These are phyloP conservation scores for Drosophila mettleri DNA, from an alignment of 2,888 invertebrate species.

Conservation along the genomic window DNA sequence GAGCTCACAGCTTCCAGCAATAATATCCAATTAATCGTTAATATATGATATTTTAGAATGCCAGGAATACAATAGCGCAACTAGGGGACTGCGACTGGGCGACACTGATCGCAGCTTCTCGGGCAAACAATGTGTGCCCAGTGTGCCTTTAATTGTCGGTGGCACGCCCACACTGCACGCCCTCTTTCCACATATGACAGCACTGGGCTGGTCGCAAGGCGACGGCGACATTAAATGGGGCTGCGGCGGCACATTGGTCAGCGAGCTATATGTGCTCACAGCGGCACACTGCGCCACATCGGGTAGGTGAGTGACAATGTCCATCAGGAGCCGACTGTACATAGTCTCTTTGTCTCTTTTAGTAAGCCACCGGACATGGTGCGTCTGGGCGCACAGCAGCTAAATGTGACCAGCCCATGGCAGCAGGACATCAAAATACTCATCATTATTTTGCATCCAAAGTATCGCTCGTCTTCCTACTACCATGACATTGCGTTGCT, in stretches of 20 bases:
- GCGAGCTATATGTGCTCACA: slow-evolving; percentile 86
- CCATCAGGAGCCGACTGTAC: slow-evolving; percentile 8
- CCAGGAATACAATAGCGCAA: slow-evolving; percentile 85
- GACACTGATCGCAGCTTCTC: slow-evolving; percentile 64
- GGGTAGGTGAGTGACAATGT: slow-evolving; percentile 62
- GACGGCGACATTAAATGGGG: slow-evolving; percentile 77
- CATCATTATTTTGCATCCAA: slow-evolving; percentile 85
- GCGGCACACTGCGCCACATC: slow-evolving; percentile 86
- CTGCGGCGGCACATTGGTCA: slow-evolving; percentile 85
- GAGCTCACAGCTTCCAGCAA: slow-evolving; percentile 6
- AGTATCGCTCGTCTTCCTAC: slow-evolving; percentile 85
- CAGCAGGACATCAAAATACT: slow-evolving; percentile 85
- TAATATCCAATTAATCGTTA: not conserved
- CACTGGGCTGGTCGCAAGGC: slow-evolving; percentile 83
- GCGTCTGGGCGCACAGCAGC: slow-evolving; percentile 86
- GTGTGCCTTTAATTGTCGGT: slow-evolving; percentile 86
- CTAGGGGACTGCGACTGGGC: slow-evolving; percentile 70
- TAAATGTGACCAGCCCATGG: slow-evolving; percentile 83
- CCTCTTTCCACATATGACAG: slow-evolving; percentile 87
- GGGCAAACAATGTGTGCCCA: slow-evolving; percentile 80
- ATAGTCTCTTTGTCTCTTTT: slow-evolving; percentile 35
- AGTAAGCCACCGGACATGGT: slow-evolving; percentile 86
- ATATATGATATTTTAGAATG: slow-evolving; percentile 85
- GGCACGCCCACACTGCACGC: slow-evolving; percentile 85
- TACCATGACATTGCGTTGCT: slow-evolving; percentile 88